Conservation (phyloP, 1,140 invertebrate species). For the Calycopis cecrops region DNA sequence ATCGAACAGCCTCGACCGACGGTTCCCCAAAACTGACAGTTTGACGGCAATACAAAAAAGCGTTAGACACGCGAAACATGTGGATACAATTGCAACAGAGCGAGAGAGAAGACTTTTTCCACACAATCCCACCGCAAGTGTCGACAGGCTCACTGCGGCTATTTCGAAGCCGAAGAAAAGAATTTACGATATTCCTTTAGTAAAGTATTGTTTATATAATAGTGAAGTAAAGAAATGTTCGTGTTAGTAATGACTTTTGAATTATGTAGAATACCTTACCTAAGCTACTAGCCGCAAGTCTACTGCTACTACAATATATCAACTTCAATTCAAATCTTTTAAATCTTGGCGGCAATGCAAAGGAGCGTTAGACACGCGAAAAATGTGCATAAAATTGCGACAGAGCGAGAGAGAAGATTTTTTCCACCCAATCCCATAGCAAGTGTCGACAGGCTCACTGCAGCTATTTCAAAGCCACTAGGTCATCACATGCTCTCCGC, state of each 20-base stretch:
- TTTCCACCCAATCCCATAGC: conserved; percentile 25
- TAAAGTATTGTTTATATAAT: no score
- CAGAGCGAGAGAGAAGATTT: conserved; percentile 41
- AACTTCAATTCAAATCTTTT: no score
- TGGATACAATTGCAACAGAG: conserved; percentile 37
- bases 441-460: conserved; percentile 42
- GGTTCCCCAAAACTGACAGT: conserved; percentile 54
- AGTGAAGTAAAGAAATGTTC: no score
- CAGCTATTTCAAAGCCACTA: conserved; percentile 39
- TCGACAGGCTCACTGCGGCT: conserved; percentile 37
- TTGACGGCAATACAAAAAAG: conserved; percentile 47
- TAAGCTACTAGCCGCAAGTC: no score
- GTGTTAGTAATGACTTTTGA: no score
- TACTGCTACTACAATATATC: no score
- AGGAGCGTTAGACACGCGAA: conserved; percentile 45
- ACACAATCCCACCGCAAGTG: conserved; percentile 33
- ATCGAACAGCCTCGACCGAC: conserved; percentile 47
- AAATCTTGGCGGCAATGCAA: conserved; percentile 49
- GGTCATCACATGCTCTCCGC: conserved; percentile 31
- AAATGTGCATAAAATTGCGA: conserved; percentile 32
- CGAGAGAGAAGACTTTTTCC: conserved; percentile 40
- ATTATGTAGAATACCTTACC: no score
- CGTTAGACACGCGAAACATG: conserved; percentile 41
- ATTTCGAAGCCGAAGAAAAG: conserved; percentile 40
- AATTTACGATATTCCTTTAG: no score